These are phyloP conservation scores for Trypoxylon attenuatum DNA, from an alignment of 2,888 invertebrate genomes.

Conservation along the genomic window DNA sequence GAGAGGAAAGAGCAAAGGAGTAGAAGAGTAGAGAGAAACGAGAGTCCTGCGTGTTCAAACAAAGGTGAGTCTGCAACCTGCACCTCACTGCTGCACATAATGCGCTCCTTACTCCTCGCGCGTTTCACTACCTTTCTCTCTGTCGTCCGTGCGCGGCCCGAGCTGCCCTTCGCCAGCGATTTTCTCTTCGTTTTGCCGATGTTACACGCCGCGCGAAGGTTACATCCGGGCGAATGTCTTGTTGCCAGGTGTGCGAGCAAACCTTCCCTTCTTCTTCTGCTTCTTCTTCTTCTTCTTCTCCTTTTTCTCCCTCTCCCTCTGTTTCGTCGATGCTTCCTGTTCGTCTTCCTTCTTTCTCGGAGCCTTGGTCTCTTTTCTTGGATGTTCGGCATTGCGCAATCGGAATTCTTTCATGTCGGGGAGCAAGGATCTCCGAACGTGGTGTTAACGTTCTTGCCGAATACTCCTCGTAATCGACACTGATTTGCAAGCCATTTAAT, in stretches of 20 bases:
- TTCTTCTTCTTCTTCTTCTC: conserved; percentile 2
- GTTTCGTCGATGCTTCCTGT: neutral
- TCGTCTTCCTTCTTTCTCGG: neutral
- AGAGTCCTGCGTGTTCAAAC: conserved; percentile 56
- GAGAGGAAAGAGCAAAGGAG: neutral
- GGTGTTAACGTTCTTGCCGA: too few species aligned
- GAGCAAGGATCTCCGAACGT: too few species aligned
- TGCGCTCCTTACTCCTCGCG: conserved; percentile 46
- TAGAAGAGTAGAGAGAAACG: conserved; percentile 10
- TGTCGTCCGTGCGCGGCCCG: neutral
- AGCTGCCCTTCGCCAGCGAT: conserved; percentile 23
- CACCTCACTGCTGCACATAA: conserved; percentile 50
- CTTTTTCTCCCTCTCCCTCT: neutral
- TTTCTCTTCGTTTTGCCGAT: conserved; percentile 50
- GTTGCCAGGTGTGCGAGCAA: conserved; percentile 52
- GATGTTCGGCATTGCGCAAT: neutral
- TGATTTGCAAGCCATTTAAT: too few species aligned
- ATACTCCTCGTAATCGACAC: too few species aligned
- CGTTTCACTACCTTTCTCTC: conserved; percentile 42
- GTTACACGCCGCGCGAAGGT: conserved; percentile 50
- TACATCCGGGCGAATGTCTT: conserved; percentile 55
- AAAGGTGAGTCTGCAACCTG: conserved; percentile 58
- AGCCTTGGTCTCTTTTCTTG: neutral
- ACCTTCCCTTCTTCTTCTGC: conserved; percentile 5
- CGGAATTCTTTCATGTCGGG: neutral